Percentiles rank a stretch among this genome's conserved stretches.
These are phyloP conservation scores for Oligia latruncula DNA, from an alignment of 2,888 invertebrate species.

Conservation along the genomic window DNA sequence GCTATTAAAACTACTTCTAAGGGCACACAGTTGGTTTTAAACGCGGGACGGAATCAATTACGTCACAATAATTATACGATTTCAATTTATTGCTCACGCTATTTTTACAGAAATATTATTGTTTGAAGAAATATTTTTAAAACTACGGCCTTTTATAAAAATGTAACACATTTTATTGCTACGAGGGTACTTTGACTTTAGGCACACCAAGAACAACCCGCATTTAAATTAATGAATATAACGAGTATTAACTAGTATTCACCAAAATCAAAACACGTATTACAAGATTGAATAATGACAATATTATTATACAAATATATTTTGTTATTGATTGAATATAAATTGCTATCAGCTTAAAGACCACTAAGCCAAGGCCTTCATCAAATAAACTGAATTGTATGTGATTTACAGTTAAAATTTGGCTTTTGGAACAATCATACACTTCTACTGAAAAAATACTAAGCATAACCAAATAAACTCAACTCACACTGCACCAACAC, in stretches of 20 bases:
- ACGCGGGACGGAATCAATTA: conserved; percentile 52
- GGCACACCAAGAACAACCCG: neutral
- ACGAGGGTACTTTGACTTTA: neutral
- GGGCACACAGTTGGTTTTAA: conserved; percentile 36
- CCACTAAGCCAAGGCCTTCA: no score
- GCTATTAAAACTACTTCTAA: conserved; percentile 42
- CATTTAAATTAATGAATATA: neutral
- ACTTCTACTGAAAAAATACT: no score
- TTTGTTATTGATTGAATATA: neutral
- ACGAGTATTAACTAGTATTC: neutral
- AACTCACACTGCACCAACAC: no score
- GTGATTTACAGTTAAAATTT: neutral
- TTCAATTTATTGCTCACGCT: conserved; percentile 58
- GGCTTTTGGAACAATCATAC: no score
- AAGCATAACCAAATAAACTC: no score
- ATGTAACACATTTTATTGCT: neutral
- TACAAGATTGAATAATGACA: neutral
- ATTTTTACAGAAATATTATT: conserved; percentile 20
- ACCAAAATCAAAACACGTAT: neutral
- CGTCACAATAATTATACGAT: conserved; percentile 48
- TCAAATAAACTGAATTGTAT: no score
- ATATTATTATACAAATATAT: neutral
- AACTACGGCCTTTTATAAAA: neutral
- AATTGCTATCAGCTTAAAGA: neutral
- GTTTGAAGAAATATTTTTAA: conserved; percentile 17